Percentiles rank a stretch among this genome's conserved stretches.
Conservation (phyloP, 2,888 invertebrate species). For the Serripes groenlandicus region DNA sequence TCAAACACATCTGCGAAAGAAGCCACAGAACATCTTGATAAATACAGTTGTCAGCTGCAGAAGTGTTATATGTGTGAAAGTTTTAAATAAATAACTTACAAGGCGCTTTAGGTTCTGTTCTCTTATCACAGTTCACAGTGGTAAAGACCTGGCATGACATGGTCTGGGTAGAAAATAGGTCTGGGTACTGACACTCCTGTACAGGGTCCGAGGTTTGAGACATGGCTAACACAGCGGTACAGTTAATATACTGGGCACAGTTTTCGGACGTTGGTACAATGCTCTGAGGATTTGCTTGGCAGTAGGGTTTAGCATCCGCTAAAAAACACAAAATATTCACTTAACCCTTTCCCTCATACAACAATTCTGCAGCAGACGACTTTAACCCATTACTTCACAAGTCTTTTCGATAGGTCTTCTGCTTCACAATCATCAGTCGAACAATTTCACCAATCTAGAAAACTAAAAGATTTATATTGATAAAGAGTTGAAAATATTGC, state of each 20-base stretch:
- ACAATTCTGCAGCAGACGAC: too few relatives aligned
- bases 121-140: slow-evolving; percentile 48
- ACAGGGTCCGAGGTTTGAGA: slow-evolving; percentile 31
- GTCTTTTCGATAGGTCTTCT: too few relatives aligned
- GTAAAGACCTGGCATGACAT: slow-evolving; percentile 51
- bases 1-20: too few relatives aligned
- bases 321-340: neutral
- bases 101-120: slow-evolving; percentile 62
- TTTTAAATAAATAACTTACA: slow-evolving; percentile 61
- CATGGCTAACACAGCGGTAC: slow-evolving; percentile 23
- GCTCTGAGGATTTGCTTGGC: slow-evolving; percentile 51
- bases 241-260: slow-evolving; percentile 64
- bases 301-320: slow-evolving; percentile 53
- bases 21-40: too few relatives aligned
- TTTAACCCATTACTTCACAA: neutral
- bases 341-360: neutral
- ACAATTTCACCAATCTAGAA: too few relatives aligned
- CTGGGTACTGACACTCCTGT: slow-evolving; percentile 59
- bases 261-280: slow-evolving; percentile 43
- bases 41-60: too few relatives aligned
- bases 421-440: too few relatives aligned
- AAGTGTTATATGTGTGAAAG: too few relatives aligned
- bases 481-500: neutral
- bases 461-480: too few relatives aligned
- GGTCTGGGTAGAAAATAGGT: slow-evolving; percentile 54